Percentiles rank a stretch among this genome's conserved stretches.
These are phyloP conservation scores for Drosophila nasuta DNA, from an alignment of 1,140 invertebrate genomes.

Conservation along the genomic window DNA sequence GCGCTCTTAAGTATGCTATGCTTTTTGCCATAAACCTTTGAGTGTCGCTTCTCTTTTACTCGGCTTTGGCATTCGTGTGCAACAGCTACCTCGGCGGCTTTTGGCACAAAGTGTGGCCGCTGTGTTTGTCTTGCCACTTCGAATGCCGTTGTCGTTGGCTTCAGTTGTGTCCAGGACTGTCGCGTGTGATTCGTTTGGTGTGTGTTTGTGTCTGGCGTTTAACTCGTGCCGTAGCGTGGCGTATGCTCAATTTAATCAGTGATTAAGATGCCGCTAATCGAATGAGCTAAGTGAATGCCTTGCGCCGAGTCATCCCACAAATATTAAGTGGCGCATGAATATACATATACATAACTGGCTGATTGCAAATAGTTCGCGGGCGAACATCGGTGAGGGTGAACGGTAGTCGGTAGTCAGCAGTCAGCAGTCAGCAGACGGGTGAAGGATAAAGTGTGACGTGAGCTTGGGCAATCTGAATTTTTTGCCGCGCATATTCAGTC, in stretches of 20 bases:
- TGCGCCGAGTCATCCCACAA: constrained; percentile 27
- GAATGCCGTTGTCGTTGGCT: constrained; percentile 76
- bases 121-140: constrained; percentile 56
- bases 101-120: constrained; percentile 19
- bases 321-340: constrained; percentile 38
- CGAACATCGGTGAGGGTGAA: background rate
- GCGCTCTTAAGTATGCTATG: constrained; percentile 51
- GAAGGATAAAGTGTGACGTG: constrained; percentile 33
- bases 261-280: constrained; percentile 59
- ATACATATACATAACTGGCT: constrained; percentile 17
- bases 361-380: background rate
- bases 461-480: constrained; percentile 35
- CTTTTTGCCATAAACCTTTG: constrained; percentile 14
- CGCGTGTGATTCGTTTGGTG: constrained; percentile 12
- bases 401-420: background rate
- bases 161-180: constrained; percentile 62
- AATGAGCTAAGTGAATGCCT: constrained; percentile 51
- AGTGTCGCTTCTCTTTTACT: background rate
- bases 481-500: constrained; percentile 40
- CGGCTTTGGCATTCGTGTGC: background rate
- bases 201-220: constrained; percentile 10
- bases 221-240: constrained; percentile 27
- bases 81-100: background rate
- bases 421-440: background rate
- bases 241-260: constrained; percentile 61